Conservation (phyloP, 2,113 vertebrate species). For the Naja naja region DNA sequence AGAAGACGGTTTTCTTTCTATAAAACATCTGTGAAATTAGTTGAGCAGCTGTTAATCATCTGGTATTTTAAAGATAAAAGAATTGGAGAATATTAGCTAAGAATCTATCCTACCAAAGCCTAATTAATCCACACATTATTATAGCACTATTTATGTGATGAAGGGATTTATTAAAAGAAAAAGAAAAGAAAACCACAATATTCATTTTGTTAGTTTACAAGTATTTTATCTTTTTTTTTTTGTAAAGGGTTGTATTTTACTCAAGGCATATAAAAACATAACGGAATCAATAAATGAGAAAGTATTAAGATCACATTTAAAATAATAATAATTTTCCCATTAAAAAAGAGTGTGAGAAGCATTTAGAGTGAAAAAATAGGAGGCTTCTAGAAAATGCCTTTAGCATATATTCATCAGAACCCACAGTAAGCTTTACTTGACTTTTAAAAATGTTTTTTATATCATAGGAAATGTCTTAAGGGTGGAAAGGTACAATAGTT, state of each 20-base stretch:
- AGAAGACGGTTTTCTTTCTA: constrained; percentile 46
- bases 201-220: not conserved
- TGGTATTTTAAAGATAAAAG: constrained; percentile 42
- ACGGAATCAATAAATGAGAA: not conserved
- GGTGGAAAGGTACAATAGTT: not conserved
- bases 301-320: not conserved
- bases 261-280: not conserved
- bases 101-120: not conserved
- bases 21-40: constrained; percentile 41
- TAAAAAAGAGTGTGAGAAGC: not conserved
- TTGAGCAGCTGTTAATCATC: constrained; percentile 40
- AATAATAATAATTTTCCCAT: not conserved
- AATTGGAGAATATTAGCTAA: constrained; percentile 33
- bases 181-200: not conserved
- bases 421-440: not conserved
- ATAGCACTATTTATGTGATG: not conserved
- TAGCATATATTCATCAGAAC: not conserved
- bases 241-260: not conserved
- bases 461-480: not conserved
- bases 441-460: not conserved
- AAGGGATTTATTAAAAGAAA: not conserved
- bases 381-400: not conserved
- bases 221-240: not conserved
- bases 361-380: not conserved
- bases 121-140: not conserved